These are phyloP conservation scores for Drosophila pectinifera DNA, from an alignment of 1,140 invertebrate genomes.

Conservation along the genomic window DNA sequence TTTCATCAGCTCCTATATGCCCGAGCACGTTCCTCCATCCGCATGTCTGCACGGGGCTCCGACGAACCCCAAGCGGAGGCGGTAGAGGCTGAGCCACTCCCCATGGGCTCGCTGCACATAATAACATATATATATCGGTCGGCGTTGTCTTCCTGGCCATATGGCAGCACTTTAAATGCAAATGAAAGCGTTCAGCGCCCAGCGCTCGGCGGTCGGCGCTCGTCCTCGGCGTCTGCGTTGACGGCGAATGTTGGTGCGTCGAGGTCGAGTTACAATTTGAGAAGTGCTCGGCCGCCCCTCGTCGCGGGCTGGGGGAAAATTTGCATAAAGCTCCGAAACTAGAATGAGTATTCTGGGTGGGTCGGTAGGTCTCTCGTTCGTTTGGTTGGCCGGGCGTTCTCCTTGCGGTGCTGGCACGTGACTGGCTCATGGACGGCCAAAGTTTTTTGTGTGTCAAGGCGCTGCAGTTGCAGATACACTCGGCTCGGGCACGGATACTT, in stretches of 20 bases:
- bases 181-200: slow-evolving; percentile 65
- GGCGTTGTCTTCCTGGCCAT: slow-evolving; percentile 62
- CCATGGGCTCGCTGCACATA: slow-evolving; percentile 1
- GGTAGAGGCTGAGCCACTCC: slow-evolving; percentile 9
- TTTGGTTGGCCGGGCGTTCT: slow-evolving; percentile 68
- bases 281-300: slow-evolving; percentile 52
- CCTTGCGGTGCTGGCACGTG: slow-evolving; percentile 59
- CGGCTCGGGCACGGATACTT: slow-evolving; percentile 53
- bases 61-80: slow-evolving; percentile 10
- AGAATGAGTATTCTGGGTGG: slow-evolving; percentile 65
- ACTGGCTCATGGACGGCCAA: slow-evolving; percentile 55
- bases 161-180: slow-evolving; percentile 82
- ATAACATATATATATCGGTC: slow-evolving; percentile 1
- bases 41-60: slow-evolving; percentile 24
- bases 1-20: slow-evolving; percentile 27
- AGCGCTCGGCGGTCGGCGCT: background rate
- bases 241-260: slow-evolving; percentile 62
- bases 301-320: slow-evolving; percentile 30
- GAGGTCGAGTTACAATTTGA: slow-evolving; percentile 74
- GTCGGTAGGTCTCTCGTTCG: background rate
- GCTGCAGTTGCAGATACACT: slow-evolving; percentile 53
- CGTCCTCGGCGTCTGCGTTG: slow-evolving; percentile 60
- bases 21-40: slow-evolving; percentile 26
- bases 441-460: slow-evolving; percentile 76
- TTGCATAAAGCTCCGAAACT: slow-evolving; percentile 77